Conservation (phyloP, 2,113 vertebrate genomes). For the Danio rerio region DNA sequence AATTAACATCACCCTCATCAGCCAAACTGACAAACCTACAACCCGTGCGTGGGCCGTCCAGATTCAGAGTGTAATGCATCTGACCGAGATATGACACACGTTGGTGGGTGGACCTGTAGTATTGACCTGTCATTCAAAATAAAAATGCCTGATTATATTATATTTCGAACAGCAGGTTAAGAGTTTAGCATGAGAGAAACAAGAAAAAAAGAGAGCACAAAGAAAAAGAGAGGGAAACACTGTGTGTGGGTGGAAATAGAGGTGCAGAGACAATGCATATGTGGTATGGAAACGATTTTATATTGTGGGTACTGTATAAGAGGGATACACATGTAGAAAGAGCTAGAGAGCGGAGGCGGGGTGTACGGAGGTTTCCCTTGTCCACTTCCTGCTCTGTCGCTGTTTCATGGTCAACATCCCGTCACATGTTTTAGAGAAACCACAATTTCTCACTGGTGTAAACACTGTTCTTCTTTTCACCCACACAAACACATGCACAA, state of each 20-base stretch:
- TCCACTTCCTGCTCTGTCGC: conserved; percentile 58
- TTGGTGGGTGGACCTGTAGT: conserved; percentile 22
- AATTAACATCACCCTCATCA: conserved; percentile 52
- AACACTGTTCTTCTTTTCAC: conserved; percentile 40
- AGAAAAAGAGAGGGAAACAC: conserved; percentile 48
- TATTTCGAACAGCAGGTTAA: neutral
- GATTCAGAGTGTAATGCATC: conserved; percentile 3
- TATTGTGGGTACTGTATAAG: conserved; percentile 45
- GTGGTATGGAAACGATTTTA: conserved; percentile 53
- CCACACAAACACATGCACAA: conserved; percentile 43
- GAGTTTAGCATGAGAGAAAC: neutral
- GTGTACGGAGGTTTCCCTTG: conserved; percentile 64
- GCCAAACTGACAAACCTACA: conserved; percentile 32
- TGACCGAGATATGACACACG: neutral
- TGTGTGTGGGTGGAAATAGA: conserved; percentile 44
- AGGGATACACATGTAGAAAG: conserved; percentile 39
- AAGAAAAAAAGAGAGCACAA: conserved; percentile 35
- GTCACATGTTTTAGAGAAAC: conserved; percentile 52
- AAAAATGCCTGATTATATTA: neutral
- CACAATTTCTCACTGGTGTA: conserved; percentile 40
- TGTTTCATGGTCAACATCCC: conserved; percentile 53
- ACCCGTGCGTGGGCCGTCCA: conserved; percentile 7
- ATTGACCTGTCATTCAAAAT: neutral
- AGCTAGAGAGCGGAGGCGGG: conserved; percentile 54
- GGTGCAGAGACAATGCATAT: conserved; percentile 27